Evolutionary conservation across 1,140 invertebrate genomes (phyloP).

Genomic region (Dinoponera quadriceps): DNA sequence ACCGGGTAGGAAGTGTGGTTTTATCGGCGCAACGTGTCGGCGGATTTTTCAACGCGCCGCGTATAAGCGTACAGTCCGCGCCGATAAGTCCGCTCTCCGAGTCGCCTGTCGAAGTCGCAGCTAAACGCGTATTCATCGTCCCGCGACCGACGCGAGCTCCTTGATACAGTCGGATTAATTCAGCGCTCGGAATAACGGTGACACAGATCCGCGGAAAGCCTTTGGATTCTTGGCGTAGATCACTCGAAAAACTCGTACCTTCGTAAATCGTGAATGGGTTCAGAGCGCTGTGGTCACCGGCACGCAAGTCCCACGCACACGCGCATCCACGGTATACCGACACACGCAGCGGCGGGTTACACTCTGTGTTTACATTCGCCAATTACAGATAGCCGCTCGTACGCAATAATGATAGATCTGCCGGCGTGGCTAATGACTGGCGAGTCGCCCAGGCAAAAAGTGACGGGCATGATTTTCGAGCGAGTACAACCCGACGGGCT

Average conservation of each 20-base stretch:
- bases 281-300: conserved; percentile 47
- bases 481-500: conserved; percentile 38
- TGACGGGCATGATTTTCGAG: conserved; percentile 58
- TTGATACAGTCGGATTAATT: background rate
- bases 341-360: conserved; percentile 39
- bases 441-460: conserved; percentile 60
- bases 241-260: background rate
- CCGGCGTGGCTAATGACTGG: conserved; percentile 65
- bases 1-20: background rate
- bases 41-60: no score
- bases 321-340: background rate
- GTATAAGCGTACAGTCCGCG: no score
- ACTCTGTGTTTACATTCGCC: conserved; percentile 76
- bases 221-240: background rate
- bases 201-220: background rate
- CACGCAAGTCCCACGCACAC: conserved; percentile 49
- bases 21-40: background rate
- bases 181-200: background rate
- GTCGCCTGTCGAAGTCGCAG: no score
- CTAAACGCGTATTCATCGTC: background rate
- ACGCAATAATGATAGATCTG: conserved; percentile 74
- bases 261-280: conserved; percentile 56
- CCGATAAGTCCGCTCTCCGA: no score
- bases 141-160: background rate
- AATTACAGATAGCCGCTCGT: conserved; percentile 71